These are phyloP conservation scores for Lerista edwardsae DNA, from an alignment of 2,797 vertebrate genomes.

Conservation along the genomic window DNA sequence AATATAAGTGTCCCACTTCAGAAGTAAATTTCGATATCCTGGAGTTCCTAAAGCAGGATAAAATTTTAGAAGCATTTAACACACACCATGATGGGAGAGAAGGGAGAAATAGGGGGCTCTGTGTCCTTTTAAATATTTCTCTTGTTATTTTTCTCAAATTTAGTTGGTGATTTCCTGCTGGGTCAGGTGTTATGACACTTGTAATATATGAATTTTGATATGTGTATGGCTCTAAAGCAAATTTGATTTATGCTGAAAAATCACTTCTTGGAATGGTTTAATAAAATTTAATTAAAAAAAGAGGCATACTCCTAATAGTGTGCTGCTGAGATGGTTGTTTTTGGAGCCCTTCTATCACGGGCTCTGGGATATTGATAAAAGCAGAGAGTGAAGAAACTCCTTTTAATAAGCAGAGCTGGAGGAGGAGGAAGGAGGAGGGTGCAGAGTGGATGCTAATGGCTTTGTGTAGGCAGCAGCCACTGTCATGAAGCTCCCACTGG, in stretches of 20 bases:
- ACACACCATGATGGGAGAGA: neutral
- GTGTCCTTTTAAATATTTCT: neutral
- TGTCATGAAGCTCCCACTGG: constrained; percentile 17
- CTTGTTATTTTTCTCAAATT: neutral
- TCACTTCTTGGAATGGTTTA: constrained; percentile 1
- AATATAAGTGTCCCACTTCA: neutral
- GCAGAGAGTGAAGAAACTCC: constrained; percentile 12
- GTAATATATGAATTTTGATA: neutral
- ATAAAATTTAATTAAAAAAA: constrained; percentile 19
- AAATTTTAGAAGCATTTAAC: neutral
- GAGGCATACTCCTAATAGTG: neutral
- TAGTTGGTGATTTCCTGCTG: constrained; percentile 12
- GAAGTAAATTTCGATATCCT: too few species aligned
- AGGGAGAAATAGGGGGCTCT: neutral
- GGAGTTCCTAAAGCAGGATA: neutral
- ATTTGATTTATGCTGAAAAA: constrained; percentile 5
- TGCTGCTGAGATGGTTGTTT: constrained; percentile 12
- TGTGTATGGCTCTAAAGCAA: constrained; percentile 5
- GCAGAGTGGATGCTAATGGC: constrained; percentile 29
- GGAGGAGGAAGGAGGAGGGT: neutral
- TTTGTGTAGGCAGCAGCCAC: constrained; percentile 35
- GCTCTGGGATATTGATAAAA: constrained; percentile 31
- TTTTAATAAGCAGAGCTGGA: constrained; percentile 29
- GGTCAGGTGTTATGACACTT: neutral
- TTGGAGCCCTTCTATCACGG: constrained; percentile 14